phyloP scores from a whole-genome alignment of 1,140 invertebrate species.

The Andrena cerasifolii region DNA sequence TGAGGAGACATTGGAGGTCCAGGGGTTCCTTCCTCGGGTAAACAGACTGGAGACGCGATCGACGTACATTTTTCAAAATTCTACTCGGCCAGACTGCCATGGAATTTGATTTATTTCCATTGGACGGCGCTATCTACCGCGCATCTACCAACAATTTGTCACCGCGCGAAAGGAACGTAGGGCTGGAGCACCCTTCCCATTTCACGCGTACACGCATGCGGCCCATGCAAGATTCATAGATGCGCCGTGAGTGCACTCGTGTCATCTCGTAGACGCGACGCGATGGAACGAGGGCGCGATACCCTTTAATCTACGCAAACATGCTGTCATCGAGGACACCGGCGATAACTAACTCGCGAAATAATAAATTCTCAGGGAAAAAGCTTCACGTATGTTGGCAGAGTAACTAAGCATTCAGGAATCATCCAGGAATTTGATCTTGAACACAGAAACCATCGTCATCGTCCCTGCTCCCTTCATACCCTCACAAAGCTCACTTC shows the following conservation, averaged over 20 bases:
- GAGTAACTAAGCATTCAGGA: no score
- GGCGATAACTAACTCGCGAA: slow-evolving; percentile 22
- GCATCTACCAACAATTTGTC: slow-evolving; percentile 30
- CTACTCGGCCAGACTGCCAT: no score
- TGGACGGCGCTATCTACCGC: slow-evolving; percentile 1
- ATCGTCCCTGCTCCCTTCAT: no score
- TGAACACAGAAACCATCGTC: no score
- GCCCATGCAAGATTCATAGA: slow-evolving; percentile 36
- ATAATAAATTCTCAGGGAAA: neutral
- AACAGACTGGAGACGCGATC: neutral
- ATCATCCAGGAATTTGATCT: no score
- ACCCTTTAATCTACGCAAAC: slow-evolving; percentile 23
- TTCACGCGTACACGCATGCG: slow-evolving; percentile 36
- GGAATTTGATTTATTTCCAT: slow-evolving; percentile 31
- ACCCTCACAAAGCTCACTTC: no score
- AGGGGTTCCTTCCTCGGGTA: no score
- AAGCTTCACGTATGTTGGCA: no score
- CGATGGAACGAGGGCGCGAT: slow-evolving; percentile 3
- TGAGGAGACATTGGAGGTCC: no score
- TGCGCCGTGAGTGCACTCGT: slow-evolving; percentile 6
- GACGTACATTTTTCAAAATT: slow-evolving; percentile 7
- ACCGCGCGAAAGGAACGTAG: slow-evolving; percentile 7
- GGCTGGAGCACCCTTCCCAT: neutral
- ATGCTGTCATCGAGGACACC: neutral
- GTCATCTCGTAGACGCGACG: slow-evolving; percentile 30